phyloP scores from a whole-genome alignment of 2,888 invertebrate species.

The Punctoribates punctum region DNA sequence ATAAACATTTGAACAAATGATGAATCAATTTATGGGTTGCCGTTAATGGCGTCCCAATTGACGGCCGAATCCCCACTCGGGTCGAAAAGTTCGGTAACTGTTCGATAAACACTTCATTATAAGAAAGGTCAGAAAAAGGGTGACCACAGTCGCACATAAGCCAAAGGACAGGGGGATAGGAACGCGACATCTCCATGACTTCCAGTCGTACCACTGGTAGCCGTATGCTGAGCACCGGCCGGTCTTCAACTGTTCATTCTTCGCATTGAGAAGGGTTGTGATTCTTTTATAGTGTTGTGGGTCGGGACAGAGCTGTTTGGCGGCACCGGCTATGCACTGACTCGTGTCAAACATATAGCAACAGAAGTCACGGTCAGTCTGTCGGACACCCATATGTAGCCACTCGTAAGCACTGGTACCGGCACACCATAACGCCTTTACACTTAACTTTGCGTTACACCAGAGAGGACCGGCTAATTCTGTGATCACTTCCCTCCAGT shows the following conservation, averaged over 20 bases:
- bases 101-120: background rate
- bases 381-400: background rate
- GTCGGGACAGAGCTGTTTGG: background rate
- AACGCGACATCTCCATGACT: background rate
- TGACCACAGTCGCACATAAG: background rate
- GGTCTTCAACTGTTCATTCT: background rate
- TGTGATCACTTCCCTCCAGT: background rate
- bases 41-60: background rate
- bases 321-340: background rate
- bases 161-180: background rate
- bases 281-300: background rate
- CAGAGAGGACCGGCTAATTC: background rate
- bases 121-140: too few species aligned
- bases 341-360: slow-evolving; percentile 11
- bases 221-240: background rate
- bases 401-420: slow-evolving; percentile 4
- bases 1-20: too few species aligned
- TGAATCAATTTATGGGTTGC: too few species aligned
- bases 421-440: background rate
- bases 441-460: background rate
- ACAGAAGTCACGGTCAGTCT: background rate
- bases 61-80: background rate
- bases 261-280: background rate
- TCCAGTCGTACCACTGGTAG: background rate
- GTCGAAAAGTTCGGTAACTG: background rate